A percentile compares a stretch with the other conserved stretches of the same genome.
Evolutionary conservation across 1,140 invertebrate species (phyloP).

Genomic region (Polyergus mexicanus): DNA sequence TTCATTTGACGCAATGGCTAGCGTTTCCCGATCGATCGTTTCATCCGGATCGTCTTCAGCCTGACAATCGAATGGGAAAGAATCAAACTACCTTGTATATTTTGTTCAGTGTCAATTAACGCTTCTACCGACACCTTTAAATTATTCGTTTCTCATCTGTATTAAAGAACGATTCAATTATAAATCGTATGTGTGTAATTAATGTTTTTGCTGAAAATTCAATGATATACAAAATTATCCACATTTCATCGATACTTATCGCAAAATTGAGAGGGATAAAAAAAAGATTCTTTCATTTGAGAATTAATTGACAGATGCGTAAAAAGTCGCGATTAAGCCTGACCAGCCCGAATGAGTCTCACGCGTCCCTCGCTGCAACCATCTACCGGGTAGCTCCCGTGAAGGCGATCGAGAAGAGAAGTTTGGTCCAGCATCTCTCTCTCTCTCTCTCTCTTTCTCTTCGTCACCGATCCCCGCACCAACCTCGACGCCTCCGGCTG

Average conservation of each 20-base stretch:
- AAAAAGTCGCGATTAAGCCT: background rate
- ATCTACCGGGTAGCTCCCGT: conserved; percentile 13
- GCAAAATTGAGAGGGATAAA: background rate
- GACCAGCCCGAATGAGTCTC: background rate
- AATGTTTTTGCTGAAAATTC: conserved; percentile 13
- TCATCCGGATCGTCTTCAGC: background rate
- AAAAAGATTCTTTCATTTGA: background rate
- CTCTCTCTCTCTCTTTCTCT: conserved; percentile 70
- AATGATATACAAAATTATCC: conserved; percentile 6
- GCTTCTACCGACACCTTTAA: background rate
- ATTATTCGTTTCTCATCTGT: background rate
- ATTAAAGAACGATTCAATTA: background rate
- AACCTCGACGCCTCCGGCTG: conserved; percentile 73
- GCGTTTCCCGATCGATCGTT: conserved; percentile 5
- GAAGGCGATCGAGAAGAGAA: conserved; percentile 35
- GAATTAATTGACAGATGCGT: conserved; percentile 26
- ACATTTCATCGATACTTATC: background rate
- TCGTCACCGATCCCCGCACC: conserved; percentile 65
- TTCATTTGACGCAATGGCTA: background rate
- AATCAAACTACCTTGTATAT: background rate
- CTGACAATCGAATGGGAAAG: conserved; percentile 6
- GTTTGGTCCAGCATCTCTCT: conserved; percentile 71
- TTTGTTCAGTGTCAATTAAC: background rate
- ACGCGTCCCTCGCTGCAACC: background rate
- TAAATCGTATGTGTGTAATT: background rate